A percentile compares a stretch with the other conserved stretches of the same genome.
These are phyloP conservation scores for Lepidonotus clava DNA, from an alignment of 2,888 invertebrate species.

Conservation along the genomic window DNA sequence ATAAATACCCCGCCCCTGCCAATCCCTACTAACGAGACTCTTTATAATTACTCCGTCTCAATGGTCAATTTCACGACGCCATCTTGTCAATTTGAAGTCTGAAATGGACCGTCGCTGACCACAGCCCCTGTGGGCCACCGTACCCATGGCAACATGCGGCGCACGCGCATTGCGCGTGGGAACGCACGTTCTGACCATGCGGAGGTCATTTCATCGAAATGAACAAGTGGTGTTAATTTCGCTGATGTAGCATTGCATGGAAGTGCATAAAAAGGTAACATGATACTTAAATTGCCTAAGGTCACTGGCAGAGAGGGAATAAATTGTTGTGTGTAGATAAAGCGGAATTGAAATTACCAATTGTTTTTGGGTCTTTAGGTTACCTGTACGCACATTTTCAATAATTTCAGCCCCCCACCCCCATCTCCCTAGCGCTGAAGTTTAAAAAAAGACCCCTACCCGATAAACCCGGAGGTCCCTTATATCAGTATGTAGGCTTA, in stretches of 20 bases:
- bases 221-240: constrained; percentile 42
- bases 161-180: constrained; percentile 28
- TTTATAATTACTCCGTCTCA: constrained; percentile 9
- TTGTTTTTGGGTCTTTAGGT: too few species aligned
- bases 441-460: too few species aligned
- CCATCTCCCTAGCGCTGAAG: too few species aligned
- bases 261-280: not conserved
- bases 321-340: too few species aligned
- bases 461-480: too few species aligned
- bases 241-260: not conserved
- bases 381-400: too few species aligned
- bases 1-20: not conserved
- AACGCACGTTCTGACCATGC: constrained; percentile 1
- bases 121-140: not conserved
- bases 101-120: constrained; percentile 9
- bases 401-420: too few species aligned
- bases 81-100: not conserved
- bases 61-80: not conserved
- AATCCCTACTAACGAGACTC: not conserved
- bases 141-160: not conserved
- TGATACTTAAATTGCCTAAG: too few species aligned
- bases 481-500: too few species aligned
- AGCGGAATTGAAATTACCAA: too few species aligned
- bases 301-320: too few species aligned
- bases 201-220: constrained; percentile 2